phyloP scores from a whole-genome alignment of 1,140 invertebrate genomes.

The Diplogasteroides magnus region DNA sequence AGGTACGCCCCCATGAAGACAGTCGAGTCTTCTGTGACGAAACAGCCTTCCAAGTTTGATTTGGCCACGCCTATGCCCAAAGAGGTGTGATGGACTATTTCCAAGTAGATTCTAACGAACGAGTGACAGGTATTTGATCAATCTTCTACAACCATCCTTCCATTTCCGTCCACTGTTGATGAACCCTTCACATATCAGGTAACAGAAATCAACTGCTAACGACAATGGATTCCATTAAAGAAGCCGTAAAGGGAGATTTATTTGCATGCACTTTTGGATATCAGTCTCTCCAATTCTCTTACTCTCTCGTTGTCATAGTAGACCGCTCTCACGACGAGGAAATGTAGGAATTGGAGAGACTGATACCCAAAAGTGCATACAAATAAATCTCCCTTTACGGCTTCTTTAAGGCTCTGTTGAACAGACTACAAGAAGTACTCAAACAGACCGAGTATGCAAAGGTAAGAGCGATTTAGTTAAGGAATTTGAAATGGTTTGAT shows the following conservation, averaged over 20 bases:
- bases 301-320: too few species aligned
- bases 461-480: conserved; percentile 3
- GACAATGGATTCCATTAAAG: too few species aligned
- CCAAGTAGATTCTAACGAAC: background rate
- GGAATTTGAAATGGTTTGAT: conserved; percentile 3
- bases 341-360: too few species aligned
- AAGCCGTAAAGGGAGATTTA: too few species aligned
- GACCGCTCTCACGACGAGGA: too few species aligned
- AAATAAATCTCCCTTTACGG: too few species aligned
- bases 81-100: background rate
- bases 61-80: background rate
- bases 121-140: conserved; percentile 6
- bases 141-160: background rate
- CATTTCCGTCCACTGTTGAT: background rate
- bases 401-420: too few species aligned
- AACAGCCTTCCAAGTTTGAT: conserved; percentile 1
- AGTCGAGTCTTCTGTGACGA: conserved; percentile 18
- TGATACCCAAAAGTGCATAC: too few species aligned
- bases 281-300: too few species aligned
- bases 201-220: too few species aligned
- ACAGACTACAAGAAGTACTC: background rate
- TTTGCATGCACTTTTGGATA: too few species aligned
- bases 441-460: background rate
- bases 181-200: background rate
- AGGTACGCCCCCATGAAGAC: conserved; percentile 19